Evolutionary conservation across 2,113 vertebrate species (phyloP).

Genomic region (Paramisgurnus dabryanus): DNA sequence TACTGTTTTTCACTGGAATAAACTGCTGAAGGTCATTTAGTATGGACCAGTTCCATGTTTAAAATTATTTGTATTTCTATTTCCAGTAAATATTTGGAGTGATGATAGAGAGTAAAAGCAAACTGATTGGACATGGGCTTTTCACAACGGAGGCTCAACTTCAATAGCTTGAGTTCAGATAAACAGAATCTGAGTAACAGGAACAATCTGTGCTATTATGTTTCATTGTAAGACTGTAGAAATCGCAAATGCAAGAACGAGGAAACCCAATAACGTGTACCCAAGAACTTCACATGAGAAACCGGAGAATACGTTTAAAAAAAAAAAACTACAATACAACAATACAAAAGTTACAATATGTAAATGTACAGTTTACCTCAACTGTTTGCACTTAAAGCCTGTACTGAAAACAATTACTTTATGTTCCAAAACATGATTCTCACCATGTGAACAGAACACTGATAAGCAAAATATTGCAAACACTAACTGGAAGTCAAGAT

Average conservation of each 20-base stretch:
- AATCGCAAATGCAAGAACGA: conserved; percentile 9
- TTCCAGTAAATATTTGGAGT: conserved; percentile 6
- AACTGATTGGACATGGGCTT: background rate
- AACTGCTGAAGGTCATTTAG: background rate
- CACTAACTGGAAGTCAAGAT: background rate
- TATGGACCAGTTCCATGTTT: background rate
- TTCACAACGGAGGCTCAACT: background rate
- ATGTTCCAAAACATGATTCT: too few species aligned
- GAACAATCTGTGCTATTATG: conserved; percentile 19
- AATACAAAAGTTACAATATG: background rate
- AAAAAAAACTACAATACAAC: background rate
- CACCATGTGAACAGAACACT: too few species aligned
- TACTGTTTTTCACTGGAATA: background rate
- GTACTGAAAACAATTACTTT: background rate
- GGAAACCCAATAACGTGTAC: background rate
- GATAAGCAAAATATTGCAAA: too few species aligned
- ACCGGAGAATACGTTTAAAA: background rate
- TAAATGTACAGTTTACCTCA: background rate
- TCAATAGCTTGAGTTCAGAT: conserved; percentile 7
- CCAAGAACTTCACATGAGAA: background rate
- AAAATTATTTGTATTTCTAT: background rate
- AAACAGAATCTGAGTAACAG: background rate
- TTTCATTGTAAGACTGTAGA: background rate
- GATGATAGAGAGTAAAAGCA: background rate
- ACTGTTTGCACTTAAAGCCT: background rate